Evolutionary conservation across 2,888 invertebrate genomes (phyloP).

Genomic region (Anthoptus insignis): DNA sequence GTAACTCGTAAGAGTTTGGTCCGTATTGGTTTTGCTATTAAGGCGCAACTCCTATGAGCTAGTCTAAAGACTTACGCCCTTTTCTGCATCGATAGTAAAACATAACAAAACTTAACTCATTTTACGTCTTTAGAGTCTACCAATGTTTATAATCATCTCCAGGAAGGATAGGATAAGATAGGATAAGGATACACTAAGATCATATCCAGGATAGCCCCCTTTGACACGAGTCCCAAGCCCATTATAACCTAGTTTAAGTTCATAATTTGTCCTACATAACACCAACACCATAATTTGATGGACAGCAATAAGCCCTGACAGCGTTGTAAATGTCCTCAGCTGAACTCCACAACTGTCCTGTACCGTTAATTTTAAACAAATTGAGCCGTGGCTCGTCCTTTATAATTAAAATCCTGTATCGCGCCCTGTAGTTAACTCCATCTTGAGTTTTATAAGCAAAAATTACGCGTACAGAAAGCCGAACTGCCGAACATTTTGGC

Average conservation of each 20-base stretch:
- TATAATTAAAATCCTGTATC: constrained; percentile 38
- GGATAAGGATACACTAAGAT: too few species aligned
- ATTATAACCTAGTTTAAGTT: background rate
- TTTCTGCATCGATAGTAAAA: too few species aligned
- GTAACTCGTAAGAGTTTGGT: too few species aligned
- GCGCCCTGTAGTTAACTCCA: constrained; percentile 37
- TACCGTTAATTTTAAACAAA: constrained; percentile 34
- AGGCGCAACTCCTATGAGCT: too few species aligned
- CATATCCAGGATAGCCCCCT: too few species aligned
- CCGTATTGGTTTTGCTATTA: too few species aligned
- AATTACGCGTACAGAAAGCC: constrained; percentile 7
- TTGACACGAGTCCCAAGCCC: too few species aligned
- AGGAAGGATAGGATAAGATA: too few species aligned
- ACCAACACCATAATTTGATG: constrained; percentile 4
- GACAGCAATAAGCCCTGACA: constrained; percentile 16
- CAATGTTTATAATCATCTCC: too few species aligned
- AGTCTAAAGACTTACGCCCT: too few species aligned
- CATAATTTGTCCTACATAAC: constrained; percentile 11
- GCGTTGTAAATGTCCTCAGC: constrained; percentile 17
- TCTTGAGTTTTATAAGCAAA: constrained; percentile 24
- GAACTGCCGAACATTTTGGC: background rate
- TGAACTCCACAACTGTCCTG: constrained; percentile 15
- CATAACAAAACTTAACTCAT: too few species aligned
- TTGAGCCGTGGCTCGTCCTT: constrained; percentile 28
- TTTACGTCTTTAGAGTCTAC: too few species aligned